Conservation (phyloP, 2,113 vertebrate species). For the Ceratotherium simum region DNA sequence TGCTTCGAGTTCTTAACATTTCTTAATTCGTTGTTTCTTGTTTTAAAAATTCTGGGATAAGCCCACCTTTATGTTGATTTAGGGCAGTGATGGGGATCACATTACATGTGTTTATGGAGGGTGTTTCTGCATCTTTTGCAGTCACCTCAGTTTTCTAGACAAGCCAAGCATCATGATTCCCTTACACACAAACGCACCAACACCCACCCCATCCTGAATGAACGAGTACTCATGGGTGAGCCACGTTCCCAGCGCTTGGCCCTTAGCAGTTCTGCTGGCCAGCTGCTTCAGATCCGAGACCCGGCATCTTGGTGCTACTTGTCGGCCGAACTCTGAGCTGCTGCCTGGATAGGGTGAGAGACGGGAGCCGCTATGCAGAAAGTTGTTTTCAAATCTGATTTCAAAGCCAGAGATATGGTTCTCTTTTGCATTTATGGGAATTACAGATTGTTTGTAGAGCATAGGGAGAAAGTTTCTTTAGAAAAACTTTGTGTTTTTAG, state of each 20-base stretch:
- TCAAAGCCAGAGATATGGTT: accelerated
- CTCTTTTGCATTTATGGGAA: background rate
- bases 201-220: background rate
- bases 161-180: no score
- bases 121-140: background rate
- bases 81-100: background rate
- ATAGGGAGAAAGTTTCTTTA: background rate
- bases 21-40: background rate
- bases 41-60: background rate
- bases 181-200: background rate
- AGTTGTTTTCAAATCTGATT: accelerated
- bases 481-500: background rate
- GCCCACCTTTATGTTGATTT: background rate
- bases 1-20: background rate
- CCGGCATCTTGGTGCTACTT: background rate
- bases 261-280: accelerated
- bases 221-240: accelerated
- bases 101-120: background rate
- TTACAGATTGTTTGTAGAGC: accelerated
- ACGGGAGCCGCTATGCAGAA: accelerated
- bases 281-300: no score
- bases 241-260: background rate
- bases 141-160: background rate
- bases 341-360: accelerated
- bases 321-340: background rate